phyloP scores from a whole-genome alignment of 2,888 invertebrate genomes.

The Eutolmus rufibarbis region DNA sequence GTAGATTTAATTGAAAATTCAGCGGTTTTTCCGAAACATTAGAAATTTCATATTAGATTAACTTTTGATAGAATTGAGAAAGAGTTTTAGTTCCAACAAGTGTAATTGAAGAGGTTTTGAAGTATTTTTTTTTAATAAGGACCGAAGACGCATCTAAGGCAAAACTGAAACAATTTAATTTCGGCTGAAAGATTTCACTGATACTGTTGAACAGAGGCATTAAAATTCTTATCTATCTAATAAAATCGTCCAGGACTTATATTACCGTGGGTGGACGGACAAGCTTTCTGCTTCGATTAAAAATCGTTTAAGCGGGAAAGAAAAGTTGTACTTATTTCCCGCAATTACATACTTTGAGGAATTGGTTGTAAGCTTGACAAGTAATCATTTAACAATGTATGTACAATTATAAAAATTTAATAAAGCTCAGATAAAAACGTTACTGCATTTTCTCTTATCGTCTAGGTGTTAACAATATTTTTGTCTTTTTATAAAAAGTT shows the following conservation, averaged over 20 bases:
- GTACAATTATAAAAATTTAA: conserved; percentile 22
- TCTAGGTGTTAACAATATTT: conserved; percentile 14
- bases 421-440: conserved; percentile 19
- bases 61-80: background rate
- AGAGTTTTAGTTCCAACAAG: background rate
- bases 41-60: background rate
- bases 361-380: background rate
- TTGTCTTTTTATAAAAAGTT: background rate
- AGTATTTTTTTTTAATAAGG: background rate
- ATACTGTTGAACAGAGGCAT: background rate
- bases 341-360: background rate
- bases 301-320: background rate
- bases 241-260: background rate
- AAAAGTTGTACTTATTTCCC: background rate
- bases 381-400: background rate
- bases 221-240: background rate
- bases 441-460: background rate
- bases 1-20: background rate
- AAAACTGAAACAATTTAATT: background rate
- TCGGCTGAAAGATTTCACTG: background rate
- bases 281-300: background rate
- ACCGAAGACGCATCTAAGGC: background rate
- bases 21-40: background rate
- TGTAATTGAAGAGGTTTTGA: background rate
- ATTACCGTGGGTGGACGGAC: background rate